A percentile compares a stretch with the other conserved stretches of the same genome.
Conservation (phyloP, 2,797 vertebrate species). For the Coranthus polyacanthus region DNA sequence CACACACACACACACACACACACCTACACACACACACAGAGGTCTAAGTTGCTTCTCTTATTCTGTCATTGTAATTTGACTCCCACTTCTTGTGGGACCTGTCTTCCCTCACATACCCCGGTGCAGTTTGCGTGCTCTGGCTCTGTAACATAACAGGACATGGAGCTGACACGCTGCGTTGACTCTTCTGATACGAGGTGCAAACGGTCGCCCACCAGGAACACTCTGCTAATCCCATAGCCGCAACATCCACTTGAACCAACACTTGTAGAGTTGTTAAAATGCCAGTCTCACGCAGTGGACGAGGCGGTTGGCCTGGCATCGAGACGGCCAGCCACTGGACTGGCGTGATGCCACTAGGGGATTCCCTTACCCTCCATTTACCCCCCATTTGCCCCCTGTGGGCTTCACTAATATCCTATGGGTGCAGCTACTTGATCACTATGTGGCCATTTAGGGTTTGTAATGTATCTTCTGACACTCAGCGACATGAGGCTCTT, state of each 20-base stretch:
- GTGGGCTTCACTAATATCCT: neutral
- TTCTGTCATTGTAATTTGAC: conserved; percentile 72
- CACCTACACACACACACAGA: conserved; percentile 34
- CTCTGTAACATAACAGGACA: conserved; percentile 29
- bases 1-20: no score
- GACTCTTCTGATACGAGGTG: conserved; percentile 50
- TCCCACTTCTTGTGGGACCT: conserved; percentile 51
- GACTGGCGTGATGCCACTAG: conserved; percentile 39
- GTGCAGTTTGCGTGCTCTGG: conserved; percentile 18
- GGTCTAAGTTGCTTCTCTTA: conserved; percentile 28
- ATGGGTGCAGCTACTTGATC: neutral
- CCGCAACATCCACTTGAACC: conserved; percentile 22
- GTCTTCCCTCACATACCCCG: conserved; percentile 44
- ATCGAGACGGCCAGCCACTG: conserved; percentile 9
- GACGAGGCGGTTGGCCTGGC: conserved; percentile 24
- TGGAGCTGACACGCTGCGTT: conserved; percentile 40
- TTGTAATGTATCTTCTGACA: neutral
- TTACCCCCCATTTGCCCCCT: conserved; percentile 28
- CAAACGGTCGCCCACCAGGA: conserved; percentile 17
- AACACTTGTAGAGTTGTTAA: conserved; percentile 27
- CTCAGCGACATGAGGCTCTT: neutral
- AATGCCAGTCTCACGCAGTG: conserved; percentile 27
- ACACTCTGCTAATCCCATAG: conserved; percentile 18
- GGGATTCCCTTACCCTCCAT: conserved; percentile 49
- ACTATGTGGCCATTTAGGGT: conserved; percentile 3